A percentile compares a stretch with the other conserved stretches of the same genome.
phyloP scores from a whole-genome alignment of 2,797 vertebrate species.

The Tragopan temminckii region DNA sequence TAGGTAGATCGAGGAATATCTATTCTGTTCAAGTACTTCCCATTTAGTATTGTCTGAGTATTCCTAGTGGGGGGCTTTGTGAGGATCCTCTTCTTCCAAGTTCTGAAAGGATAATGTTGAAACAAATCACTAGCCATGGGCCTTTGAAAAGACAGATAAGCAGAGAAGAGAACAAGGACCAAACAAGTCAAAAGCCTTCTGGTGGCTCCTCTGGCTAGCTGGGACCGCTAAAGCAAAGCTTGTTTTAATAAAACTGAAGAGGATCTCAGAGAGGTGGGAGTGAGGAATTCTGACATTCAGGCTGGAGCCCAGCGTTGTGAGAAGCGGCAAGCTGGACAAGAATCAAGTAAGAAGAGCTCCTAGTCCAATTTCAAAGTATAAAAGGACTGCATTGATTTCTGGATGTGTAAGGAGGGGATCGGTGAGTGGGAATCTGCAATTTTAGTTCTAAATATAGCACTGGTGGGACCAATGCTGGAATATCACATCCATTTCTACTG shows the following conservation, averaged over 20 bases:
- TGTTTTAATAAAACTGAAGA: background rate
- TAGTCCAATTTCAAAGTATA: background rate
- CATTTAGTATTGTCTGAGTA: background rate
- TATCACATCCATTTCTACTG: conserved; percentile 30
- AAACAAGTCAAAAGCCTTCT: rapidly evolving
- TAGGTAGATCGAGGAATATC: conserved; percentile 14
- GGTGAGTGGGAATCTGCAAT: background rate
- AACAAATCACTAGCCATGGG: background rate
- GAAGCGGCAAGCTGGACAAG: background rate
- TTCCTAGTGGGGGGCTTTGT: background rate
- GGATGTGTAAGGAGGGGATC: background rate
- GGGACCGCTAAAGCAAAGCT: background rate
- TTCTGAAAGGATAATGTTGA: background rate
- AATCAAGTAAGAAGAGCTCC: background rate
- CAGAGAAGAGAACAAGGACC: background rate
- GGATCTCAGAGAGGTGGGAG: background rate
- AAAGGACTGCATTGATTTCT: conserved; percentile 30
- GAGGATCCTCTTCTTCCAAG: background rate
- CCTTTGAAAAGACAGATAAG: background rate
- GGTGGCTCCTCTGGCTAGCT: background rate
- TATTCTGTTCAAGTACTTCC: background rate
- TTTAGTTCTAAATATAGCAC: background rate
- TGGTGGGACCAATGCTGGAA: conserved; percentile 1
- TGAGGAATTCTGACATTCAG: background rate
- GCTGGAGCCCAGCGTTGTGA: background rate